Conservation (phyloP, 2,113 vertebrate species). For the Riparia riparia region DNA sequence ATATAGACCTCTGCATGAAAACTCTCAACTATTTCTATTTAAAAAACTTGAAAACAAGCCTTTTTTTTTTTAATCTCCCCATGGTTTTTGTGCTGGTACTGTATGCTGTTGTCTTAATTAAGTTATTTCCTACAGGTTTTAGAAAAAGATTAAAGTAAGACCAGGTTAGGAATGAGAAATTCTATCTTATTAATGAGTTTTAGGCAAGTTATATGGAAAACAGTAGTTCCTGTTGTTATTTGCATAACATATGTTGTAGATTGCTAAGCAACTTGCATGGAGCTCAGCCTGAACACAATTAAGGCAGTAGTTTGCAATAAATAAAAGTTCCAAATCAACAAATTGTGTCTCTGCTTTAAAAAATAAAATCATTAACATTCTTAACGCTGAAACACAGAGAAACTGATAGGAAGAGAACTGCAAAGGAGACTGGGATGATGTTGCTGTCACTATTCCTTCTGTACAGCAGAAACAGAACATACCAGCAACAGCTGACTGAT, state of each 20-base stretch:
- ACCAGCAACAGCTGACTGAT: neutral
- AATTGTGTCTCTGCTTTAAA: constrained; percentile 8
- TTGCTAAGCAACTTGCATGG: constrained; percentile 20
- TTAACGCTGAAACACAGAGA: neutral
- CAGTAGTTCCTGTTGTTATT: constrained; percentile 58
- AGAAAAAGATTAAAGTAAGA: constrained; percentile 4
- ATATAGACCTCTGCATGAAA: neutral
- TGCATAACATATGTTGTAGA: constrained; percentile 63
- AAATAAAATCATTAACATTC: neutral
- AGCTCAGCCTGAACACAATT: constrained; percentile 50
- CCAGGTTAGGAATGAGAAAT: constrained; percentile 30
- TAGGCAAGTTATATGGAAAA: constrained; percentile 32
- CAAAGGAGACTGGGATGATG: neutral
- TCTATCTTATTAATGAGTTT: constrained; percentile 5
- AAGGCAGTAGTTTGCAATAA: constrained; percentile 24
- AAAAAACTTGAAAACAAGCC: neutral
- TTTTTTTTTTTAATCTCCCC: neutral
- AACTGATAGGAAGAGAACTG: neutral
- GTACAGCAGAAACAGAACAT: neutral
- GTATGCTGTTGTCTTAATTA: neutral
- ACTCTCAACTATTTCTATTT: neutral
- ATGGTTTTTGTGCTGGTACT: neutral
- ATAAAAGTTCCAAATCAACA: constrained; percentile 42
- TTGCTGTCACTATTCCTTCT: neutral
- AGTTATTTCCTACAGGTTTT: neutral